Evolutionary conservation across 2,888 invertebrate genomes (phyloP), one percentile per base, ranked within the genome.

Genomic region (Drosophila greeni): DNA sequence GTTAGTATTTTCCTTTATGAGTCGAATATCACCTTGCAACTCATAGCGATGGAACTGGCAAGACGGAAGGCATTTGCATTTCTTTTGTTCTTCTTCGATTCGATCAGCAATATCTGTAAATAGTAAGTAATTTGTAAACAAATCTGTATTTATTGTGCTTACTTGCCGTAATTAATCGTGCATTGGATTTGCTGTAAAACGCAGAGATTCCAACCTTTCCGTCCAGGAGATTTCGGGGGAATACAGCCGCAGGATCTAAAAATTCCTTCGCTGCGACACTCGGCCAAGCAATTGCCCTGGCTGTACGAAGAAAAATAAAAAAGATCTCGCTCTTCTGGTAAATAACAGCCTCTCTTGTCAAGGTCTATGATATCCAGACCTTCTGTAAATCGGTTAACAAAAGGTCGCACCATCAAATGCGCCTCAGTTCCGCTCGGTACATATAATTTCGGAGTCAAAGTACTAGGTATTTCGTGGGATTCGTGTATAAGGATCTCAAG

Each of bases 271-370:
- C 91, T 89, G 52, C 91, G 90, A 76, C 92, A 91, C 69, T 91
- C 91, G 0, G 90, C 89, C 79, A 92, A 87, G 74, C 94, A 94
- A 82, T 94, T 94, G 56, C 90, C 90, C 67, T 91, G 92, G 0
- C 91, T 91, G 74, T 93, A 93, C n/a, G 87, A 85, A 82, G 60
- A 75, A 75, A 82, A 89, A 78, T 70, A 86, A 20, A 71, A 64
- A 34, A 89, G 48, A 8, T 52, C 24, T 5, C 80, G 84, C 89
- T 94, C 93, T 36, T 91, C 85, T 1, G 83, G 77, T 53, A 92
- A 92, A 68, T 92, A 89, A 74, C 94, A 94, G 20, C 91, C 89
- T 5, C 94, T 89, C 14, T 88, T 85, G 0, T 86, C 65, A 0
- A 91, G 83, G 0, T 86, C 70, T 0, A 91, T 84, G 0, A 85